Base-by-base conservation (phyloP, 2,888 invertebrate species). In the Cheilosia grossa region DNA sequence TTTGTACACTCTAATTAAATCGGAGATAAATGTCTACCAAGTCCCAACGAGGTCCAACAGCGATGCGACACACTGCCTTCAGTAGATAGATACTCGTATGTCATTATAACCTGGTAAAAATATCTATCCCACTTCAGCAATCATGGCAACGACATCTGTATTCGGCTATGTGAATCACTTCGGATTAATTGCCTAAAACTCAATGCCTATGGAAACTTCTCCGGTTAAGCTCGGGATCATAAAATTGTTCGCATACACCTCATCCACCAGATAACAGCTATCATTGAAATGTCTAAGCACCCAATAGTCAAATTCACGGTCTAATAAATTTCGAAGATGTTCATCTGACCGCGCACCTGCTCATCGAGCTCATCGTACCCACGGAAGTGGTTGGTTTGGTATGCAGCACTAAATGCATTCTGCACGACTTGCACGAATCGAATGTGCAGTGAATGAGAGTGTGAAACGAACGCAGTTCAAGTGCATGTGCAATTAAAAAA, bases 321-420 rank as follows among this genome's bases (percentile, higher is more conserved):
- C 82, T 82, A 73, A 82, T 82, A 82, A 82, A 67, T 82, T 82
- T 82, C 33, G 54, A 73, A 82, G 79, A 79, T 82, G 79, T 82
- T 82, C 82, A 82, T 82, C 82, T 82, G 67, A 82, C 82, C 82
- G 82, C 82, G 37, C 56, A 79, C 63, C 61, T 82, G 82, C 78
- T 59, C 78, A 78, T 77, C 59, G 72, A 66, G 82, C 82, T 78
- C 78, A 82, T 59, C 69, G 51, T 49, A 69, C 59, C 77, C 75
- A 70, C 78, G 82, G 82, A 67, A 82, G 72, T 73, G 56, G 56
- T n/a, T 70, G 47, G 10, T 37, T 37, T 37, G 10, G 37, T 37
- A 30, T 59, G 44, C 51, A 70, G 40, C 24, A 40, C 37, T 73
- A 73, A 78, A 82, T 63, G 61, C 79, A 82, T 63, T 66, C 33